Percentiles rank a stretch among this genome's conserved stretches.
Conservation (phyloP, 2,797 vertebrate species). For the Sebastolobus altivelis region DNA sequence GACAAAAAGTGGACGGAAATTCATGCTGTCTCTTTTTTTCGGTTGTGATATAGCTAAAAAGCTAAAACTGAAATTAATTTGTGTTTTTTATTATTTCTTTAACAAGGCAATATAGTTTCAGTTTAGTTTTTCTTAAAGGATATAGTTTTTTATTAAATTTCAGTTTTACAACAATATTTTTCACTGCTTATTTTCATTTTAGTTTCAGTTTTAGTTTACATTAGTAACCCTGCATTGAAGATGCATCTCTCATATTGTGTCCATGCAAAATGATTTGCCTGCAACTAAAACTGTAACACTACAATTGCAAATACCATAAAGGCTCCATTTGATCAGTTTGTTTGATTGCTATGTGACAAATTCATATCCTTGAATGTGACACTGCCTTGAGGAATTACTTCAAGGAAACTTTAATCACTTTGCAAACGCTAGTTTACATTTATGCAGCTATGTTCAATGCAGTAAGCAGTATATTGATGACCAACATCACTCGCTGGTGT, state of each 20-base stretch:
- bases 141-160: no score
- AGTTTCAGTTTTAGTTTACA: no score
- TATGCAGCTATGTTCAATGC: background rate
- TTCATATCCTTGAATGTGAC: background rate
- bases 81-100: no score
- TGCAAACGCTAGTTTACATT: background rate
- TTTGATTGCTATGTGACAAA: background rate
- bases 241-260: background rate
- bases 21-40: no score
- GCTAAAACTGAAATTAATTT: no score
- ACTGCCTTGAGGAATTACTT: background rate
- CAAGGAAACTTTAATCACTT: background rate
- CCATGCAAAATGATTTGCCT: background rate
- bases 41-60: no score
- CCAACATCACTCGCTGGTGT: no score
- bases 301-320: background rate
- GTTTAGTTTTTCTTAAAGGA: no score
- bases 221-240: background rate
- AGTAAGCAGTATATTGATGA: background rate
- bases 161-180: no score
- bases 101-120: no score
- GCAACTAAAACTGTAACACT: background rate
- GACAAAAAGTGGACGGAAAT: no score
- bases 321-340: background rate
- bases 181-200: no score